A percentile compares a stretch with the other conserved stretches of the same genome.
These are phyloP conservation scores for Setophaga coronata DNA, from an alignment of 2,113 vertebrate species.

Conservation along the genomic window DNA sequence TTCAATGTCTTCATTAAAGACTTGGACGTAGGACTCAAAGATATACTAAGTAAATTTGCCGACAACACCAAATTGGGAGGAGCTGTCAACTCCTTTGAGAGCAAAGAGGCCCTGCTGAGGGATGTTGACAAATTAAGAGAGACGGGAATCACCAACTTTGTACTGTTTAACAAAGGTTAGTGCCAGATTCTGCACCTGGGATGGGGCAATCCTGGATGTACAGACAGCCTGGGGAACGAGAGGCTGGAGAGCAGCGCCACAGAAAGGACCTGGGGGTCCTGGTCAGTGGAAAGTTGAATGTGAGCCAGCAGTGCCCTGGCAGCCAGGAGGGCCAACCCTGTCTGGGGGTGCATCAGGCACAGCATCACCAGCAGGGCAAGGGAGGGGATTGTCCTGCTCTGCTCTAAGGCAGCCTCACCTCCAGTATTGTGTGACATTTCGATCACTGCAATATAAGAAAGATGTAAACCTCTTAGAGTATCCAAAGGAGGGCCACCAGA, in stretches of 20 bases:
- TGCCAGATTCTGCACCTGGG: not conserved
- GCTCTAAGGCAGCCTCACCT: not conserved
- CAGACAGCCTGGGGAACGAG: accelerated
- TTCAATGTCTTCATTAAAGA: not conserved
- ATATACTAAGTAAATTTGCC: not conserved
- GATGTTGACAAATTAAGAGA: not conserved
- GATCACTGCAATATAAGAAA: not conserved
- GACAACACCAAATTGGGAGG: not conserved
- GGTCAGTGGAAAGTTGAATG: not conserved
- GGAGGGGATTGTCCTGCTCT: not conserved
- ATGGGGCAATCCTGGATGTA: not conserved
- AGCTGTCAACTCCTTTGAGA: not conserved
- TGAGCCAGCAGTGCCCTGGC: not conserved
- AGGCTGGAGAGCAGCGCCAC: not conserved
- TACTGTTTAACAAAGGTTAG: not conserved
- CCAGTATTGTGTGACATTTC: not conserved
- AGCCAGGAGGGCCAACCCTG: not conserved
- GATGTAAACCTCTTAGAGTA: not conserved
- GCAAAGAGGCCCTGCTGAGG: not conserved
- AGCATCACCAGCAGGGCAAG: accelerated
- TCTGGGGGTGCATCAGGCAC: not conserved
- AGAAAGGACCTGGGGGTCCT: not conserved
- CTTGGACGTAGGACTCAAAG: not conserved
- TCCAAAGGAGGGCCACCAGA: not conserved
- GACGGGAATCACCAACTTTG: not conserved